These are phyloP conservation scores for Acanthacorydalis orientalis DNA, from an alignment of 2,888 invertebrate species.

Conservation along the genomic window DNA sequence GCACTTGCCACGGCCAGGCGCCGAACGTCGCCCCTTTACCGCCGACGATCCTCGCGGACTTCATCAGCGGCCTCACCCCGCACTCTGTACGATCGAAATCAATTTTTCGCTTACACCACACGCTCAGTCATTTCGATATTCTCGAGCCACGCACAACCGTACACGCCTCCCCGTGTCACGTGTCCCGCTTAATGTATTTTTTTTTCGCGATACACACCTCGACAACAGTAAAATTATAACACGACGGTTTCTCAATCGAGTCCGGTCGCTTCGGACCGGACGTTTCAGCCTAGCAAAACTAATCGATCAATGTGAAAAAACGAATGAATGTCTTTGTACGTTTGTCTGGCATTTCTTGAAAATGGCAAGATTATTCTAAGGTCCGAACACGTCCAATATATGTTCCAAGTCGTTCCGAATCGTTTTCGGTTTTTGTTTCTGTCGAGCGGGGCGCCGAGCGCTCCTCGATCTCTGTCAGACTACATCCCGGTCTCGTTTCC, in stretches of 20 bases:
- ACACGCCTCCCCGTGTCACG: not conserved
- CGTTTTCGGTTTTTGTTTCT: too few relatives aligned
- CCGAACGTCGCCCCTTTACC: slow-evolving; percentile 77
- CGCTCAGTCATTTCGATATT: not conserved
- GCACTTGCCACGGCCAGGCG: slow-evolving; percentile 85
- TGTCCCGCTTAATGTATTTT: not conserved
- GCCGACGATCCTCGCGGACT: slow-evolving; percentile 72
- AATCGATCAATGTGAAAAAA: too few relatives aligned
- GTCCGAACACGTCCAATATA: too few relatives aligned
- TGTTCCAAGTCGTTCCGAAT: too few relatives aligned
- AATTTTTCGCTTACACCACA: not conserved
- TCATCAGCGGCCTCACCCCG: slow-evolving; percentile 66
- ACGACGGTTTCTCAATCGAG: too few relatives aligned
- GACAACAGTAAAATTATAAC: too few relatives aligned
- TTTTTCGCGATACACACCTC: not conserved
- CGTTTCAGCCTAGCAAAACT: too few relatives aligned
- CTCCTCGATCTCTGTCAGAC: too few relatives aligned
- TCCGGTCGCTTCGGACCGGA: too few relatives aligned
- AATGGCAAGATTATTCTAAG: too few relatives aligned
- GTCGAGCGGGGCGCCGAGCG: too few relatives aligned
- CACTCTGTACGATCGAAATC: slow-evolving; percentile 48
- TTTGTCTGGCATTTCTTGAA: not conserved
- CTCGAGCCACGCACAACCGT: not conserved
- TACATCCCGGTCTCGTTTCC: too few relatives aligned
- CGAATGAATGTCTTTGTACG: not conserved